These are phyloP conservation scores for Lepus oiostolus DNA, from an alignment of 2,797 vertebrate species.

Conservation along the genomic window DNA sequence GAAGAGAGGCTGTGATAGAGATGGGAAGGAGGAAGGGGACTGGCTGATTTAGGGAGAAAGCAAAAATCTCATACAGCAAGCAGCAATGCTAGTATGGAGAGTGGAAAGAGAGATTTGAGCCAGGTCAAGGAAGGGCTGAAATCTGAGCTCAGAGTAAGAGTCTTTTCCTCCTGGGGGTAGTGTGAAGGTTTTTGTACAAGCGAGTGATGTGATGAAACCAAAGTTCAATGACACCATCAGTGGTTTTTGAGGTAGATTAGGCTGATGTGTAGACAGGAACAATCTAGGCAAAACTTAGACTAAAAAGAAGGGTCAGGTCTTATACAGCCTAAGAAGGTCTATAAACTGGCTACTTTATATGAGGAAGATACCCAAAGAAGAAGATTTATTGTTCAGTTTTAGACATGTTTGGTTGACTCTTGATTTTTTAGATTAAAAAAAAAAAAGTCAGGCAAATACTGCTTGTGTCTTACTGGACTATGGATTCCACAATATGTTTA, in stretches of 20 bases:
- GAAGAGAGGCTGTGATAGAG: not conserved
- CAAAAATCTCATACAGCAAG: not conserved
- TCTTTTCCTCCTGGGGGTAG: not conserved
- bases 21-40: not conserved
- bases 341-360: not conserved
- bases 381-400: not conserved
- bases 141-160: not conserved
- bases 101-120: not conserved
- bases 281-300: not conserved
- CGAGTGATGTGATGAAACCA: not conserved
- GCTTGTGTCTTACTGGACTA: conserved; percentile 27
- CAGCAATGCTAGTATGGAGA: not conserved
- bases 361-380: not conserved
- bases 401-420: not conserved
- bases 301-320: not conserved
- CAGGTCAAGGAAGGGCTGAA: not conserved
- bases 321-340: not conserved
- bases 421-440: conserved; percentile 10
- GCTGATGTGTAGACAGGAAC: not conserved
- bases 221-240: not conserved
- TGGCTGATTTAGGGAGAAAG: not conserved
- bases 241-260: not conserved
- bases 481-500: not conserved
- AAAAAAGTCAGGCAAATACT: not conserved
- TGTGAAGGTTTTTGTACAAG: not conserved